Evolutionary conservation across 1,140 invertebrate genomes (phyloP), one percentile per base, ranked within the genome.

Genomic region (Helicoverpa armigera): DNA sequence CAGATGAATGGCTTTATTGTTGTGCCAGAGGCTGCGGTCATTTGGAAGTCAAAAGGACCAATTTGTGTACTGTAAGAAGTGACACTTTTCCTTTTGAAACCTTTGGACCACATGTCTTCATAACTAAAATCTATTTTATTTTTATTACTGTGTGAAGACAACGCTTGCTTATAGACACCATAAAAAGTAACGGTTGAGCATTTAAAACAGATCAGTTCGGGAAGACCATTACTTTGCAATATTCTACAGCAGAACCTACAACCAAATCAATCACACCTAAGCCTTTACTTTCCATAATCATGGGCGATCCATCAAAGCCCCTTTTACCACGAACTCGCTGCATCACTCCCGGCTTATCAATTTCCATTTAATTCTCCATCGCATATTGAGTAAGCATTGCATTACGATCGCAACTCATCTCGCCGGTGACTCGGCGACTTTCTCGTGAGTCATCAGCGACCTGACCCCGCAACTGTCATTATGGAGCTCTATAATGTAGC

Each of bases 341-440:
- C 50, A 70, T 54, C 67, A 70, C 16, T 69, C 65, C 65, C 50
- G n/a, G 63, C 67, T 70, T 70, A 70, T 70, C 67, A 70, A 70
- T 70, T 53, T 70, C 50, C 67, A 70, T 53, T 70, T 70, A 70
- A 50, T 53, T 53, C 51, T 14, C 35, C 16, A 16, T 43, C 14
- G 63, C 48, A 43, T 67, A 31, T 70, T 70, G 50, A 13, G 67
- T 54, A 50, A 54, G 48, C 67, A 18, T 70, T 53, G 50, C 13
- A 70, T 31, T 53, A 53, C 48, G 48, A 53, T 70, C 67, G 50
- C 67, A 53, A n/a, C 16, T 53, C 48, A 53, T 70, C 67, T 70
- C 67, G 4, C 5, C 31, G 23, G 50, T 70, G 67, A 70, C 48
- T 53, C 12, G 23, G 67, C 67, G 50, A 70, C 67, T 70, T 70